Conservation (phyloP, 2,888 invertebrate genomes). For the Amphipyra tragopoginis region DNA sequence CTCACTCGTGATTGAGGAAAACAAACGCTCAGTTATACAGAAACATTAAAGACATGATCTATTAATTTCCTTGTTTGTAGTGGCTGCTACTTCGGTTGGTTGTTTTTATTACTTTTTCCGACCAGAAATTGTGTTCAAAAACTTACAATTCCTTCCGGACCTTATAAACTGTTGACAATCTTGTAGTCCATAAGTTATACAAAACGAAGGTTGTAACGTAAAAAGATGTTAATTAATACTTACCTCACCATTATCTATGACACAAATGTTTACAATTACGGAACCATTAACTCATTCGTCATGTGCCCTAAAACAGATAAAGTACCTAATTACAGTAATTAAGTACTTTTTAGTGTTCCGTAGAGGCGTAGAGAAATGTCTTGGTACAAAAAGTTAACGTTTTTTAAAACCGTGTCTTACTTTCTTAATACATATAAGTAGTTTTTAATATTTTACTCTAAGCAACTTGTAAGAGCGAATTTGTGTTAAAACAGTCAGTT, state of each 20-base stretch:
- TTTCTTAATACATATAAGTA: no score
- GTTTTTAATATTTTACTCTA: no score
- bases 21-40: no score
- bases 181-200: conserved; percentile 5
- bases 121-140: background rate
- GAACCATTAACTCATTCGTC: conserved; percentile 15
- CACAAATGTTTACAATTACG: conserved; percentile 40
- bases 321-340: conserved; percentile 8
- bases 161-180: background rate
- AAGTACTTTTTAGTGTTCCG: background rate
- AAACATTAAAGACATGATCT: no score
- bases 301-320: conserved; percentile 7
- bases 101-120: conserved; percentile 7
- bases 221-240: no score
- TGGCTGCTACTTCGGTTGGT: background rate
- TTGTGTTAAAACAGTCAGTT: no score
- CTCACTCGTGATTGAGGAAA: no score
- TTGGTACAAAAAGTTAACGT: no score
- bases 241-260: conserved; percentile 33
- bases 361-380: background rate
- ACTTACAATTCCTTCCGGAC: background rate
- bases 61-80: no score
- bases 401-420: no score
- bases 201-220: conserved; percentile 19
- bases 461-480: no score